Percentiles rank a stretch among this genome's conserved stretches.
Evolutionary conservation across 2,113 vertebrate genomes (phyloP).

Genomic region (Cranoglanis bouderius): DNA sequence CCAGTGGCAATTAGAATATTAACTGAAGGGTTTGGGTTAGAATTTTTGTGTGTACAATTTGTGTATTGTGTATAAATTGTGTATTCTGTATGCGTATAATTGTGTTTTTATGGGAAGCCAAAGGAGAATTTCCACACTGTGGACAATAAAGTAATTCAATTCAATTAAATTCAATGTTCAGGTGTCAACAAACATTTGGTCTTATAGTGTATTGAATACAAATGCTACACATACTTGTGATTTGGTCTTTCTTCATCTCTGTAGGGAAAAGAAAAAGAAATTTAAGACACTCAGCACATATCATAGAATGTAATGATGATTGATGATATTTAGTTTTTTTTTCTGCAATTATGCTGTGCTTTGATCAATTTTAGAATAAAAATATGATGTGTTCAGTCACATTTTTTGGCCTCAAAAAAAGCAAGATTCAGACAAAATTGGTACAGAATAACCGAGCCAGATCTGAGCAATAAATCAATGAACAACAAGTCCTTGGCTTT

Average conservation of each 20-base stretch:
- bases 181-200: not conserved
- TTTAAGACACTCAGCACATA: not conserved
- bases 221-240: conserved; percentile 85
- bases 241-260: conserved; percentile 87
- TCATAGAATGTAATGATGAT: not conserved
- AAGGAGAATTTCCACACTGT: too few species aligned
- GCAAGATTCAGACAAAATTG: not conserved
- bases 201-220: not conserved
- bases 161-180: too few species aligned
- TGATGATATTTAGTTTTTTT: not conserved
- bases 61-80: too few species aligned
- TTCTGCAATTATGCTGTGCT: not conserved
- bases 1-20: too few species aligned
- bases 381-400: conserved; percentile 17
- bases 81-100: too few species aligned
- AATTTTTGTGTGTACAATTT: too few species aligned
- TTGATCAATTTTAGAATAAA: not conserved
- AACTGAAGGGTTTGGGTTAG: too few species aligned
- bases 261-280: conserved; percentile 61
- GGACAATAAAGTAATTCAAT: too few species aligned
- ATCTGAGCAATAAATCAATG: not conserved
- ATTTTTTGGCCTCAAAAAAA: not conserved
- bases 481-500: not conserved
- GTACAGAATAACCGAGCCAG: not conserved
- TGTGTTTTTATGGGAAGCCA: too few species aligned